Evolutionary conservation across 2,113 vertebrate species (phyloP), one percentile per base, ranked within the genome.

Genomic region (Barbus barbus): DNA sequence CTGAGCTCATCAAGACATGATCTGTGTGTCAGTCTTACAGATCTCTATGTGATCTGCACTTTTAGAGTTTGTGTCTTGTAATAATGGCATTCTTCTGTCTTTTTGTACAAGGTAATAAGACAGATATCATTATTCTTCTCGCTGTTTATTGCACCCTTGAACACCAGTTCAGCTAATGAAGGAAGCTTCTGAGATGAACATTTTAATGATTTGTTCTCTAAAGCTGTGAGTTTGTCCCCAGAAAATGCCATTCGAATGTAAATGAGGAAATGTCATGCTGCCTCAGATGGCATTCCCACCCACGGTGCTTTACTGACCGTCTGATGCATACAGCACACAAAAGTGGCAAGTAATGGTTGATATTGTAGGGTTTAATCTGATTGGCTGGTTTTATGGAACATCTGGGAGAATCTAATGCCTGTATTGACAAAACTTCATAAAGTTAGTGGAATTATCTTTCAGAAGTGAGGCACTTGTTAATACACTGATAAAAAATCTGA

Each of bases 121-220:
- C 63, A 36, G 60, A 77, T 72, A 60, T 82, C 22, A 60, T 71
- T 82, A 71, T 58, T 82, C 24, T 1, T 58, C 9, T 41, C 6
- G 20, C 69, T 41, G 36, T 9, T 60, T 79, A 58, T 60, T 84
- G 36, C 65, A 26, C 46, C 16, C 28, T 81, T 75, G 6, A 9
- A 33, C 12, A n/a, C 28, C 26, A 0, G 22, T n/a, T 58, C 1
- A n/a, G 20, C 13, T 71, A 7, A 51, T 46, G 33, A 36, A 18
- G 6, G 11, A 11, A 79, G 13, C 28, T 48, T 31, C 8, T 36
- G 56, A 74, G 71, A 76, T 56, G 18, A 13, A 18, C 14, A 33
- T 85, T 22, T 4, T 20, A 24, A 78, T 71, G 60, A 74, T 48
- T 18, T 74, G 1, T 77, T 56, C 28, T 76, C 26, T 51, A 76